Percentiles rank a stretch among this genome's conserved stretches.
Evolutionary conservation across 2,797 vertebrate species (phyloP).

Genomic region (Hephaestus fuliginosus): DNA sequence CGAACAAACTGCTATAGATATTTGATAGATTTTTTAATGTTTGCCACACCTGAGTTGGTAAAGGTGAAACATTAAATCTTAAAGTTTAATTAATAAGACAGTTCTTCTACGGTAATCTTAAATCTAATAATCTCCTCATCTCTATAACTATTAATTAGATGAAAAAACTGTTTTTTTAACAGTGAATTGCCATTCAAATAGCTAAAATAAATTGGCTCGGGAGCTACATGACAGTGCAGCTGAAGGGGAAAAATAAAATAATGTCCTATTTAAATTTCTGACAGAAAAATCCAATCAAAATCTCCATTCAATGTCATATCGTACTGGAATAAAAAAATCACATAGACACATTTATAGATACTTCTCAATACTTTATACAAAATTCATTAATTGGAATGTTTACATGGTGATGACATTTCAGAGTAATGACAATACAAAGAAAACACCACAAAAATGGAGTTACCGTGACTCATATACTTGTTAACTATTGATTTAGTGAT

Average conservation of each 20-base stretch:
- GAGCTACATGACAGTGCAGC: neutral
- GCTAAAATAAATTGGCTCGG: neutral
- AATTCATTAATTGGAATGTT: constrained; percentile 71
- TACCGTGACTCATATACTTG: constrained; percentile 60
- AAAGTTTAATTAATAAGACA: neutral
- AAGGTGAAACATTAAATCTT: neutral
- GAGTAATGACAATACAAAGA: constrained; percentile 74
- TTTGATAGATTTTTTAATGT: neutral
- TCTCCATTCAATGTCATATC: neutral
- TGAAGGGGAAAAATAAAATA: neutral
- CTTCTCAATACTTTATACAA: constrained; percentile 82
- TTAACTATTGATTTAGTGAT: constrained; percentile 60
- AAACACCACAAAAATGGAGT: constrained; percentile 68
- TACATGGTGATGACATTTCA: constrained; percentile 69
- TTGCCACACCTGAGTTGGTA: neutral
- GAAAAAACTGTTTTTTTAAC: neutral
- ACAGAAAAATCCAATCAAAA: neutral
- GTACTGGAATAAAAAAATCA: neutral
- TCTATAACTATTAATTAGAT: no score
- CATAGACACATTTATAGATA: constrained; percentile 11
- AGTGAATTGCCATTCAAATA: neutral
- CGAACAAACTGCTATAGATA: neutral
- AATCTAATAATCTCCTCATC: no score
- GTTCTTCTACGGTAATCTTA: no score
- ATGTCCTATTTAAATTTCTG: no score